Evolutionary conservation across 2,888 invertebrate genomes (phyloP).

Genomic region (Eupithecia insigniata): DNA sequence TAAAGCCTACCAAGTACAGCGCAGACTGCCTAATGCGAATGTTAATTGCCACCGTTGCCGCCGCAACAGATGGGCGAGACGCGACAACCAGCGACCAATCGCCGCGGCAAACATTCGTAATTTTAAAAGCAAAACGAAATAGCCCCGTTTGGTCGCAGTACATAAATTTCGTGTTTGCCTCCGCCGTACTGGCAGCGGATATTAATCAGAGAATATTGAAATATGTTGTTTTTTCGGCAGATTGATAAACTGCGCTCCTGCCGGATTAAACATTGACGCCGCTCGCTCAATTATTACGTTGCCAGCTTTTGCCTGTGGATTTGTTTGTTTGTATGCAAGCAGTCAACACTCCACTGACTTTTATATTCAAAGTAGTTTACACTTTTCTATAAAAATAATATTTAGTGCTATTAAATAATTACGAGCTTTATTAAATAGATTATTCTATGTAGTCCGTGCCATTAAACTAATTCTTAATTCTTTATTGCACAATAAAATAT

Average conservation of each 20-base stretch:
- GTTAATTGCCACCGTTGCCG: constrained; percentile 73
- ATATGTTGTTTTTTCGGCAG: constrained; percentile 83
- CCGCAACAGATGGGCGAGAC: constrained; percentile 81
- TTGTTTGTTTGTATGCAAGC: constrained; percentile 32
- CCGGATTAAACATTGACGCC: constrained; percentile 80
- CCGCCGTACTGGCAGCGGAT: constrained; percentile 81
- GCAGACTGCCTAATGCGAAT: constrained; percentile 67
- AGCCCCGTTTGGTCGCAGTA: constrained; percentile 79
- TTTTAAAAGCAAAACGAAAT: constrained; percentile 83
- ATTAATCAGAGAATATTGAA: constrained; percentile 85
- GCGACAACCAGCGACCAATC: constrained; percentile 72
- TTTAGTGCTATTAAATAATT: too few species aligned
- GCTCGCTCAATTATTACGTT: constrained; percentile 71
- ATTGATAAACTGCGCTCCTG: constrained; percentile 80
- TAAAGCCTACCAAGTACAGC: constrained; percentile 35
- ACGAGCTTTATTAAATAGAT: background rate
- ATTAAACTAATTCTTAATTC: too few species aligned
- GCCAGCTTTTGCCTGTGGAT: constrained; percentile 51
- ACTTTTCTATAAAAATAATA: background rate
- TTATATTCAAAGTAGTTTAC: background rate
- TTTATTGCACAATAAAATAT: too few species aligned
- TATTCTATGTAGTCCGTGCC: background rate
- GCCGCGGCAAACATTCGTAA: constrained; percentile 82
- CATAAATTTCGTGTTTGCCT: constrained; percentile 83
- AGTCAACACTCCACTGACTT: constrained; percentile 20